Evolutionary conservation across 2,888 invertebrate species (phyloP), one percentile per base, ranked within the genome.

Genomic region (Eurytoma adleriae): DNA sequence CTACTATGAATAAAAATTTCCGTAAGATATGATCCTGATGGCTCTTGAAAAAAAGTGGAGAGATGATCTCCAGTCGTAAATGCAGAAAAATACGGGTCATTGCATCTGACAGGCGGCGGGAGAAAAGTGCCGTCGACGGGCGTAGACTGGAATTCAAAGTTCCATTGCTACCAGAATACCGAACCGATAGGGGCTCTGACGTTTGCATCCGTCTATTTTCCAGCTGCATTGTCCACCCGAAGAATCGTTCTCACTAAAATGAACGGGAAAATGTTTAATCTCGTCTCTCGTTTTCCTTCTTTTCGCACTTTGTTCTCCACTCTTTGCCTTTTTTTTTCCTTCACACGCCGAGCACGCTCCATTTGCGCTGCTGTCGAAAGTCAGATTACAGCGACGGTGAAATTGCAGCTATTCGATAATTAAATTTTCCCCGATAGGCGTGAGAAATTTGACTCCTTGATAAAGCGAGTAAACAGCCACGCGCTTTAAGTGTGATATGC

Each of bases 221-320:
- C 54, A 24, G 68, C 16, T n/a, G 27, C 54, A n/a, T n/a, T 18
- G 56, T 57, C 61, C 50, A n/a, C 10, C n/a, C 24, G 54, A 56
- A 73, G 64, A 73, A 64, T 50, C 27, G 64, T 64, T 73, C 56
- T 56, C 64, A 64, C 64, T 73, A 56, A 64, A 73, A 73, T 64
- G 64, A 7, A 52, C 54, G 64, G 73, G 64, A 73, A 72, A 73
- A 73, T 73, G 56, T 56, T 74, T 74, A 57, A 74, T 74, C 73
- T 56, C 10, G 14, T n/a, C 30, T 3, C 52, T 50, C 14, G 13
- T 50, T 40, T 14, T 59, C 4, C 27, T 3, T 16, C n/a, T 20
- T 62, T 54, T 52, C 18, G 61, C 30, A 2, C 56, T 20, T 20
- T 24, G 7, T 27, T 30, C 27, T 16, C 40, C 40, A 16, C 40